phyloP scores from a whole-genome alignment of 2,888 invertebrate species.

The Antheraea yamamai region DNA sequence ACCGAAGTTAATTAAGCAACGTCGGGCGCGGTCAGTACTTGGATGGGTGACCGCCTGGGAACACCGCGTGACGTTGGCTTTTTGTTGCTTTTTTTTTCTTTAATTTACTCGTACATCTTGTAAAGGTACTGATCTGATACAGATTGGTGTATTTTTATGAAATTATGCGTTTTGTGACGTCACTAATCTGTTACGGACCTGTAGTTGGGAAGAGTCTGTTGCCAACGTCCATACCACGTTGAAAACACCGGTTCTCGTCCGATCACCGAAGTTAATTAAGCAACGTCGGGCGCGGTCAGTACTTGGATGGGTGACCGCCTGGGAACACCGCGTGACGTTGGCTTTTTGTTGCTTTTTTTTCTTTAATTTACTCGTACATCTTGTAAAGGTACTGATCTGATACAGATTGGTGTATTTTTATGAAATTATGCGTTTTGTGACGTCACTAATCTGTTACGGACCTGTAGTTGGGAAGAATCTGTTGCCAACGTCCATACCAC shows the following conservation, averaged over 20 bases:
- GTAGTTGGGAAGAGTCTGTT: too few species aligned
- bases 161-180: too few species aligned
- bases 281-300: slow-evolving; percentile 75
- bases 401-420: background rate
- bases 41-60: slow-evolving; percentile 72
- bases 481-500: too few species aligned
- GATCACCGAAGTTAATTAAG: slow-evolving; percentile 44
- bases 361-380: background rate
- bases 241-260: too few species aligned
- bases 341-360: slow-evolving; percentile 37
- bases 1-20: slow-evolving; percentile 59
- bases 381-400: background rate
- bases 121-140: background rate
- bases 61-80: slow-evolving; percentile 63
- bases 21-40: slow-evolving; percentile 75
- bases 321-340: slow-evolving; percentile 65
- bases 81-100: slow-evolving; percentile 26
- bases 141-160: too few species aligned
- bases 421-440: background rate
- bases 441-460: too few species aligned
- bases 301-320: slow-evolving; percentile 73
- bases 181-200: too few species aligned
- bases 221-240: too few species aligned
- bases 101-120: background rate
- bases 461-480: too few species aligned